Base-by-base conservation (phyloP, 2,113 vertebrate genomes). In the Sinocyclocheilus maitianheensis region DNA sequence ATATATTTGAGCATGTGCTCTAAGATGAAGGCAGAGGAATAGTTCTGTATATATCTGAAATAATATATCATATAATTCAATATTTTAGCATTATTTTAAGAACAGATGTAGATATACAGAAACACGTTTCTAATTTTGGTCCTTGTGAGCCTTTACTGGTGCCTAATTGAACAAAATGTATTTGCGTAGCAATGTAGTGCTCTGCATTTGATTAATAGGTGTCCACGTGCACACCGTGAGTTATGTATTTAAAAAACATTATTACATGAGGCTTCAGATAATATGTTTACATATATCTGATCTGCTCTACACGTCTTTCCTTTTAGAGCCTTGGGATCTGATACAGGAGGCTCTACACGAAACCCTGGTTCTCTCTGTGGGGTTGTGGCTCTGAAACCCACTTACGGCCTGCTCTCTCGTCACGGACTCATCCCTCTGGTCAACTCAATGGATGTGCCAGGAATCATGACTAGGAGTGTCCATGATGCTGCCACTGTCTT, bases 391-490 rank as follows among this genome's bases (percentile, higher is more conserved):
- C 91, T 99, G 89, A 99, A 99, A 89, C 97, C 97, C 77, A 97
- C 96, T 13, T 99, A 99, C 3, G 98, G 98, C 83, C 94, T 99
- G 88, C 92, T 99, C 88, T 99, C 98, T 88, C 96, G 98, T 88
- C 96, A 99, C 60, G 98, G 98, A 58, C 98, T 99, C 90, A 98
- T 99, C 91, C 98, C 98, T 4, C 93, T 99, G 89, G 97, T 99
- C 90, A 99, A 99, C 91, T 99, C 98, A 40, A 97, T 99, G 97
- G 98, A 99, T 46, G 98, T 99, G 77, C 98, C 98, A 22, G 98
- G 98, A 51, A 97, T 99, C 90, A 88, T 99, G 87, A 95, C 96
- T n/a, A 96, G 97, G 92, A 96, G 94, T 69, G 97, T 96, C 89
- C 91, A 94, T 4, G 98, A 99, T 0, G 93, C 96, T 83, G 97